These are phyloP conservation scores for Aleiodes testaceus DNA, from an alignment of 2,888 invertebrate genomes.

Conservation along the genomic window DNA sequence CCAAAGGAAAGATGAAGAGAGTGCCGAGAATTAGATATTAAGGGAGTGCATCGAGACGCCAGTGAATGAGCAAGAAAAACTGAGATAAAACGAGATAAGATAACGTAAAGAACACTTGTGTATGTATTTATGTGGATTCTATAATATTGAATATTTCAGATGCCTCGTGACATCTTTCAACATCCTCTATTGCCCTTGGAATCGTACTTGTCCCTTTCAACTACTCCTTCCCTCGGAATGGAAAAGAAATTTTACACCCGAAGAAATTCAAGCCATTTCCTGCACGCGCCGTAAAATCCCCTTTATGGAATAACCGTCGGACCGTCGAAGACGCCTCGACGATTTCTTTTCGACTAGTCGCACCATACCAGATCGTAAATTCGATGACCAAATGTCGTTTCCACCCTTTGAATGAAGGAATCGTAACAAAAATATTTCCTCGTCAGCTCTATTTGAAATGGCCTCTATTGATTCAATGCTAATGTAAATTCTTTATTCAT, in stretches of 20 bases:
- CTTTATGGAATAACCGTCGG: conserved; percentile 50
- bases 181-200: neutral
- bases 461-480: neutral
- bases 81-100: conserved; percentile 4
- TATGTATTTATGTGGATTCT: conserved; percentile 52
- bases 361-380: conserved; percentile 47
- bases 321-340: conserved; percentile 41
- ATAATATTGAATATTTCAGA: conserved; percentile 56
- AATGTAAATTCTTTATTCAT: conserved; percentile 21
- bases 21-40: conserved; percentile 2
- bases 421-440: conserved; percentile 54
- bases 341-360: conserved; percentile 48
- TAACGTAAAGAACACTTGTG: conserved; percentile 16
- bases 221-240: conserved; percentile 11
- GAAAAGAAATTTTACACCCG: conserved; percentile 45
- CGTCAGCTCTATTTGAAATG: conserved; percentile 26
- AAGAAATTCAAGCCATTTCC: conserved; percentile 41
- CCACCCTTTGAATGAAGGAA: conserved; percentile 13
- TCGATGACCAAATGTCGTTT: conserved; percentile 45
- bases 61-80: neutral
- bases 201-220: conserved; percentile 7
- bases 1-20: conserved; percentile 25
- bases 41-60: neutral
- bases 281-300: conserved; percentile 49
- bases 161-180: conserved; percentile 28